Evolutionary conservation across 2,797 vertebrate species (phyloP).

Genomic region (Darevskia mixta): DNA sequence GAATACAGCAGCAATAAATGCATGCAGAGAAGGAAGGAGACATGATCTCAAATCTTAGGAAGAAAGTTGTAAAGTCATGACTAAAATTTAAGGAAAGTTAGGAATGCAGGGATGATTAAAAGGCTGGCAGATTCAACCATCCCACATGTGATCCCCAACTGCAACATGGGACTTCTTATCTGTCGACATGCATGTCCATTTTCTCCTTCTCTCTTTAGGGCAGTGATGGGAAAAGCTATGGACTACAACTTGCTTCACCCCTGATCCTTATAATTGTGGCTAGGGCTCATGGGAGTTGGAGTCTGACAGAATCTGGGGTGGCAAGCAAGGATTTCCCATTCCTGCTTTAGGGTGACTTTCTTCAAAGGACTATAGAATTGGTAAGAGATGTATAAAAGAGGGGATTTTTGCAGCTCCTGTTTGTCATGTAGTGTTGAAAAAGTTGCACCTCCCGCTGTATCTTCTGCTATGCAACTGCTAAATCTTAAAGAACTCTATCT

Average conservation of each 20-base stretch:
- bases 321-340: neutral
- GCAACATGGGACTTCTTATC: neutral
- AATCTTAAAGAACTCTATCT: neutral
- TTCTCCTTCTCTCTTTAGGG: neutral
- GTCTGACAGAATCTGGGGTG: neutral
- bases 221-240: neutral
- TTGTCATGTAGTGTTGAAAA: neutral
- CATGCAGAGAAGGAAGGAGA: neutral
- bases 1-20: slow-evolving; percentile 59
- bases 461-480: neutral
- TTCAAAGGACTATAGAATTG: no score
- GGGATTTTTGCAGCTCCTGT: neutral
- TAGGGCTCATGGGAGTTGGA: neutral
- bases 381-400: neutral
- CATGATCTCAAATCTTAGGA: neutral
- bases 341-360: neutral
- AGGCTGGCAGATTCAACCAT: no score
- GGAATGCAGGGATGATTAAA: no score
- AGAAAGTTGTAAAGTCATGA: slow-evolving; percentile 19
- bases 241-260: neutral
- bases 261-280: neutral
- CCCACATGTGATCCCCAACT: neutral
- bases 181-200: neutral
- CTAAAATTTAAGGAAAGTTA: neutral
- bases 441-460: neutral